Percentiles rank a stretch among this genome's conserved stretches.
These are phyloP conservation scores for Arizona elegans DNA, from an alignment of 2,113 vertebrate genomes.

Conservation along the genomic window DNA sequence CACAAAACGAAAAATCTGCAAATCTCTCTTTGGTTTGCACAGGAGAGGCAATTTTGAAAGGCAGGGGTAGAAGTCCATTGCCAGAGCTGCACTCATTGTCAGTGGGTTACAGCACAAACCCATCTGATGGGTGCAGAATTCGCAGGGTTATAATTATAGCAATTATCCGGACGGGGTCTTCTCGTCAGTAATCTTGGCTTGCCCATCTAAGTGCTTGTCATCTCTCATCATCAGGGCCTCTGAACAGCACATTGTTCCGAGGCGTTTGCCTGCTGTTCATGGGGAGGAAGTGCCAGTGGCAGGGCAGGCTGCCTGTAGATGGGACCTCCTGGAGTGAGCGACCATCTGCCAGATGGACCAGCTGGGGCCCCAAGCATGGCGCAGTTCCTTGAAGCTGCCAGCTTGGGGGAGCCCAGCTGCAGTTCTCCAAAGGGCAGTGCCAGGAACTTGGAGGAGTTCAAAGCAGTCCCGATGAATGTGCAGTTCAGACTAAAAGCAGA, in stretches of 20 bases:
- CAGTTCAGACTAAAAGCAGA: not conserved
- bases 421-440: not conserved
- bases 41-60: conserved; percentile 5
- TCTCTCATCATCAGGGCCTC: conserved; percentile 40
- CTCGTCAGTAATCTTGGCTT: conserved; percentile 58
- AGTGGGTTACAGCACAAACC: conserved; percentile 1
- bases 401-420: not conserved
- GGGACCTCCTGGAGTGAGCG: not conserved
- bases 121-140: conserved; percentile 38
- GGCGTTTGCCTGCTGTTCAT: conserved; percentile 27
- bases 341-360: conserved; percentile 26
- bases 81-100: conserved; percentile 30
- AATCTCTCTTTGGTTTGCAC: not conserved
- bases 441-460: not conserved
- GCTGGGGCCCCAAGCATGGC: not conserved
- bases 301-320: not conserved
- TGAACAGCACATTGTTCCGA: not conserved
- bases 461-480: not conserved
- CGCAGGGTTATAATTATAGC: conserved; percentile 55
- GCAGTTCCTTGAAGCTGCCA: not conserved
- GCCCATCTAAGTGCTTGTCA: conserved; percentile 36
- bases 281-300: not conserved
- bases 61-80: not conserved
- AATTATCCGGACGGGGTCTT: conserved; percentile 59
- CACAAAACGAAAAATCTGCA: not conserved